These are phyloP conservation scores for Ariopsis seemanni DNA, from an alignment of 2,113 vertebrate species.

Conservation along the genomic window DNA sequence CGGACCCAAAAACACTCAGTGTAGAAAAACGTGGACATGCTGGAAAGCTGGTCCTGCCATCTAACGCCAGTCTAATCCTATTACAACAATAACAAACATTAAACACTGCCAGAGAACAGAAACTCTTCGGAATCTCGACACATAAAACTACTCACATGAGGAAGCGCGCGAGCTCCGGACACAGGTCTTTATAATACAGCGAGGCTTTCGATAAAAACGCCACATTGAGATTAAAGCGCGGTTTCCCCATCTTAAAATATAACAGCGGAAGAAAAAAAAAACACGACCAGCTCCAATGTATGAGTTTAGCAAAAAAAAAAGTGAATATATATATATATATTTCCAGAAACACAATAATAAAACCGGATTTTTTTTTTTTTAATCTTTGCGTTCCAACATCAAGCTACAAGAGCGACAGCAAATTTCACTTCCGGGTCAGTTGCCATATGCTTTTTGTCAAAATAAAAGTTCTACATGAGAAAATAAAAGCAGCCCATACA, in stretches of 20 bases:
- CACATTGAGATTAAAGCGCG: not conserved
- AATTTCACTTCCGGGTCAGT: not conserved
- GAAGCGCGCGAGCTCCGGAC: conserved; percentile 70
- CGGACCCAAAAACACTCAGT: not conserved
- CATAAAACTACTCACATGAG: conserved; percentile 66
- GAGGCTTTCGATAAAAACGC: conserved; percentile 65
- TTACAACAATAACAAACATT: conserved; percentile 49
- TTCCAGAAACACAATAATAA: not conserved
- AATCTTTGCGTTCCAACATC: not conserved
- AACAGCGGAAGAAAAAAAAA: not conserved
- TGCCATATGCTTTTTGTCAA: not conserved
- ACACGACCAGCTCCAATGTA: not conserved
- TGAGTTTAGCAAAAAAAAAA: not conserved
- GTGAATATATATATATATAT: not conserved
- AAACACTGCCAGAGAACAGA: not conserved
- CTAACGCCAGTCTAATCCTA: conserved; percentile 50
- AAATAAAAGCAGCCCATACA: not conserved
- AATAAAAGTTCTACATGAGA: not conserved
- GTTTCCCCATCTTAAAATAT: not conserved
- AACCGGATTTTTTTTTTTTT: not conserved
- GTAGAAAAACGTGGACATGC: not conserved
- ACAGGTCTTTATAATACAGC: conserved; percentile 64
- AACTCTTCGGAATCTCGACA: not conserved
- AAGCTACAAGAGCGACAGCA: not conserved
- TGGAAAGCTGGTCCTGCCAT: conserved; percentile 38